These are phyloP conservation scores for Sarotherodon lohbergeri DNA, from an alignment of 2,113 vertebrate genomes.

Conservation along the genomic window DNA sequence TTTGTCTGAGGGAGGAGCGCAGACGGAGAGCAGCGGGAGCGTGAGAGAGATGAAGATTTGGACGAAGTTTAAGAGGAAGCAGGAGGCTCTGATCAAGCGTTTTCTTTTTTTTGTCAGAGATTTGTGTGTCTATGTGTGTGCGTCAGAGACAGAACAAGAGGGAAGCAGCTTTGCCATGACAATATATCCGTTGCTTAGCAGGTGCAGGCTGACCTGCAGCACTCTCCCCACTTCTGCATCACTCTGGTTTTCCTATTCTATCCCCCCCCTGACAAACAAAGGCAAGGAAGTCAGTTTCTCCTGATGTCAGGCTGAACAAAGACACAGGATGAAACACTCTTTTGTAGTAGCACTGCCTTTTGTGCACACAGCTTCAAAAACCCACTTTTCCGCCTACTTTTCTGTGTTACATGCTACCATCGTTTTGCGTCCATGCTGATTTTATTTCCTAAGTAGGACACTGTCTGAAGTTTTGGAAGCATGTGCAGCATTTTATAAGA, in stretches of 20 bases:
- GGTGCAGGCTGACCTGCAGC: slow-evolving; percentile 50
- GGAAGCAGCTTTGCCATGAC: slow-evolving; percentile 6
- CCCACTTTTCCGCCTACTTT: not conserved
- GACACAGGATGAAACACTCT: slow-evolving; percentile 18
- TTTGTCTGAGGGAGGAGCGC: slow-evolving; percentile 44
- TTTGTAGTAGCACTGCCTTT: not conserved
- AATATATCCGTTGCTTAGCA: slow-evolving; percentile 50
- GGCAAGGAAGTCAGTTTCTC: slow-evolving; percentile 23
- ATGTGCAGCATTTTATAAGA: not conserved
- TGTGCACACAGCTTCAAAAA: slow-evolving; percentile 7
- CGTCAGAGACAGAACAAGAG: not conserved
- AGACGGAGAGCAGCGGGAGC: slow-evolving; percentile 7
- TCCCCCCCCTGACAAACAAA: slow-evolving; percentile 38
- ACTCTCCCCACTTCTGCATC: not conserved
- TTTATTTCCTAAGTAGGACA: not conserved
- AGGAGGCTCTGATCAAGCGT: slow-evolving; percentile 36
- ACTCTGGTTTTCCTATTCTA: slow-evolving; percentile 6
- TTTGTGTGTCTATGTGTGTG: slow-evolving; percentile 7
- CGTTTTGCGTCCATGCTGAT: not conserved
- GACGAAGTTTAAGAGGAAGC: slow-evolving; percentile 38
- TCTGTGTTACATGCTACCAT: not conserved
- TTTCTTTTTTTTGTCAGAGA: slow-evolving; percentile 32
- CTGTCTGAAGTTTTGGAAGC: not conserved
- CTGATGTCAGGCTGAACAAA: slow-evolving; percentile 44
- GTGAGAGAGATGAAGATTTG: slow-evolving; percentile 28